Evolutionary conservation across 2,113 vertebrate species (phyloP), one percentile per base, ranked within the genome.

Genomic region (Apteryx mantelli): DNA sequence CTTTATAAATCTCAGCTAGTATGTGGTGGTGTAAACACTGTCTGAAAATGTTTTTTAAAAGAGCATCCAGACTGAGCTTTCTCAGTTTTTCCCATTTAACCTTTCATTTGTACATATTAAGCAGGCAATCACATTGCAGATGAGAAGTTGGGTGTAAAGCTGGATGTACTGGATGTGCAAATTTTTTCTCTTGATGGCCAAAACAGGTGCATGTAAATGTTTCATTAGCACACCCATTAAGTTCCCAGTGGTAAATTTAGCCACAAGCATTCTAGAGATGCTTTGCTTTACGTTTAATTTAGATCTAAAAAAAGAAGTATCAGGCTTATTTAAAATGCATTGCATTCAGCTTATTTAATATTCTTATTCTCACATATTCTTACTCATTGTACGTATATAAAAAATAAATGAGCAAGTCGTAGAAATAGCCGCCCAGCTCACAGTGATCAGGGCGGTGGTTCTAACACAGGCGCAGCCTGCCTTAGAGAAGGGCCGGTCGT

Each of bases 261-360:
- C 94, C 79, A 80, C 64, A 78, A 88, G 71, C 85, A 55, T 81
- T 94, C 13, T 9, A 78, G 86, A 93, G 71, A 68, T 90, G 93
- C 91, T 97, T 38, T 94, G 85, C 87, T 93, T 94, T 93, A 93
- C 91, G 76, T 96, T 87, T 96, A 48, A 97, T 96, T 93, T 91
- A 53, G 58, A 70, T 38, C 89, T 86, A 79, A 92, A 97, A 91
- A 88, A 95, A 75, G 69, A 87, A 82, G 64, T 26, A 86, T 86
- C 36, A 65, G 63, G 36, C 91, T 89, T 87, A 85, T 91, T 95
- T 96, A 87, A 97, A 94, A 95, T 97, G 74, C 78, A 94, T 96
- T 94, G 44, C 87, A 86, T 86, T 77, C 76, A 71, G 50, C 79
- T 91, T 93, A 74, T 94, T 96, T 94, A 91, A 88, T 91, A 83